Percentiles rank a stretch among this genome's conserved stretches.
Evolutionary conservation across 2,113 vertebrate species (phyloP).

Genomic region (Muntiacus reevesi): DNA sequence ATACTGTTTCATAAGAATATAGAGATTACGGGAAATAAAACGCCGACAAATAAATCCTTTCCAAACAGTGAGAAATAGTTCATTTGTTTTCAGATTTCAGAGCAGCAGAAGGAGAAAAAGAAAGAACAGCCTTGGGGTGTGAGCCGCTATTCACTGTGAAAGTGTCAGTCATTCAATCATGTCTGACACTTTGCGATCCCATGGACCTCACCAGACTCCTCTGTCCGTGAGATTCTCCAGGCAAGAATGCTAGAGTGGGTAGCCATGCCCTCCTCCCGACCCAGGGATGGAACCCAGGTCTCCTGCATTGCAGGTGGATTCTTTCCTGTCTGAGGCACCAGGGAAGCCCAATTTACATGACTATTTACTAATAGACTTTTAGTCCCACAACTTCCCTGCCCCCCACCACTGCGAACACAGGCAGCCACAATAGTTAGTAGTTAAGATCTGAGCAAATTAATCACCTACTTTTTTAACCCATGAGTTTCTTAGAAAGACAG

Average conservation of each 20-base stretch:
- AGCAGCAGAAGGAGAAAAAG: not conserved
- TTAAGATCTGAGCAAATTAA: not conserved
- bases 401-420: too few species aligned
- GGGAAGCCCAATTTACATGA: not conserved
- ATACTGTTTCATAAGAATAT: not conserved
- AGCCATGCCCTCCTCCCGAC: not conserved
- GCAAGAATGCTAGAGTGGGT: not conserved
- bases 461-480: too few species aligned
- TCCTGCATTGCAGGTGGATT: not conserved
- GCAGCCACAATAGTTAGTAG: not conserved
- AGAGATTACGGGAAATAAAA: not conserved
- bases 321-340: not conserved
- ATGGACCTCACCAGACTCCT: not conserved
- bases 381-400: too few species aligned
- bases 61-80: not conserved
- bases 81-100: not conserved
- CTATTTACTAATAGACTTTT: not conserved
- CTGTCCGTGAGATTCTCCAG: not conserved
- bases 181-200: not conserved
- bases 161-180: not conserved
- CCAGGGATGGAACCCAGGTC: not conserved
- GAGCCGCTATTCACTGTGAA: not conserved
- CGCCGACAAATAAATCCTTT: not conserved
- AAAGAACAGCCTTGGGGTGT: not conserved
- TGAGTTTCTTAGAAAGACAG: not conserved